A percentile compares a stretch with the other conserved stretches of the same genome.
phyloP scores from a whole-genome alignment of 2,888 invertebrate genomes.

The Plemyria rubiginata region DNA sequence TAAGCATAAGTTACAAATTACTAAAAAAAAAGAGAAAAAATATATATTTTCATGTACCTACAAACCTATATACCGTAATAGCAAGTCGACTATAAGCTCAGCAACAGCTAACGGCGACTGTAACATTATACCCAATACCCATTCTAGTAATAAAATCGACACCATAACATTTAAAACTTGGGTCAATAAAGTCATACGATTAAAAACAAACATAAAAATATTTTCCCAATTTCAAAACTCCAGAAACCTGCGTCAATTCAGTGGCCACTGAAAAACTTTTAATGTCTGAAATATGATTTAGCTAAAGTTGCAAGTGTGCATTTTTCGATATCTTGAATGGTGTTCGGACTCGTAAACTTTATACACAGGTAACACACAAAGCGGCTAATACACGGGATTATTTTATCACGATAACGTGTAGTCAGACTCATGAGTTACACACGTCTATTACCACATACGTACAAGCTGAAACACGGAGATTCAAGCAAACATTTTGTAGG shows the following conservation, averaged over 20 bases:
- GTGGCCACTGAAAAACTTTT: constrained; percentile 73
- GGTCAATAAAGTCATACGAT: constrained; percentile 39
- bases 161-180: constrained; percentile 17
- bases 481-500: too few species aligned
- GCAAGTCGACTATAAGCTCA: background rate
- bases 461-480: too few species aligned
- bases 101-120: too few species aligned
- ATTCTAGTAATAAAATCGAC: constrained; percentile 10
- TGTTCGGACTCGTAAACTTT: constrained; percentile 36
- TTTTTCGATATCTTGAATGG: constrained; percentile 50
- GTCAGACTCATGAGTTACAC: too few species aligned
- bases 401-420: too few species aligned
- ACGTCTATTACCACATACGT: too few species aligned
- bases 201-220: constrained; percentile 45
- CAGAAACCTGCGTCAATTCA: constrained; percentile 52
- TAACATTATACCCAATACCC: background rate
- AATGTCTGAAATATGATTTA: constrained; percentile 59
- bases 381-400: constrained; percentile 3
- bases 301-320: constrained; percentile 47
- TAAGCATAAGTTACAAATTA: too few species aligned
- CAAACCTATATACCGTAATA: too few species aligned
- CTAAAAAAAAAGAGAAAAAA: too few species aligned
- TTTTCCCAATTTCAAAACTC: constrained; percentile 49
- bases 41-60: too few species aligned
- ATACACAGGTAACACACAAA: constrained; percentile 4